Evolutionary conservation across 2,797 vertebrate species (phyloP).

Genomic region (Hippocampus kuda): DNA sequence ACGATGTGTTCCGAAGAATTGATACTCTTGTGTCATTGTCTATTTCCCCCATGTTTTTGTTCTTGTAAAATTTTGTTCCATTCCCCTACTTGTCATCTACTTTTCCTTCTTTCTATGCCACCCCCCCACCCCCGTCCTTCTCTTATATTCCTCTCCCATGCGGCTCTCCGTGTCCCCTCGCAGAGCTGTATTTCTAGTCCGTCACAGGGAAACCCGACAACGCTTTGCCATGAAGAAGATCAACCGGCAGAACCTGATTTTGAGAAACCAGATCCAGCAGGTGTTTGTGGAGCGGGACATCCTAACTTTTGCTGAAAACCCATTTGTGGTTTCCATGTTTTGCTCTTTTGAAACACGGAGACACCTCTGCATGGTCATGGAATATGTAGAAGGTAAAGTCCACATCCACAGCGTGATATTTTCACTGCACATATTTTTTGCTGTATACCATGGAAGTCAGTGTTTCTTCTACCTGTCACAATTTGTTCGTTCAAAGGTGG

Average conservation of each 20-base stretch:
- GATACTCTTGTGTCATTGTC: neutral
- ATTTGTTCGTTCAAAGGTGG: conserved; percentile 64
- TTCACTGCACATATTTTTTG: neutral
- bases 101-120: neutral
- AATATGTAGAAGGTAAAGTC: conserved; percentile 86
- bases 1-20: neutral
- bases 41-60: neutral
- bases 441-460: neutral
- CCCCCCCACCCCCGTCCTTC: neutral
- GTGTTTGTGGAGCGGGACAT: conserved; percentile 92
- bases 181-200: conserved; percentile 84
- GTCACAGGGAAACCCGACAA: conserved; percentile 83
- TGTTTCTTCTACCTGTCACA: neutral
- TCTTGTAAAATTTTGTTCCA: neutral
- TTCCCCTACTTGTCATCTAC: conserved; percentile 6
- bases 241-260: conserved; percentile 88
- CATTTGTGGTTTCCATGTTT: conserved; percentile 97
- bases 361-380: conserved; percentile 95
- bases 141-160: neutral
- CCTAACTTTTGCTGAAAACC: conserved; percentile 89
- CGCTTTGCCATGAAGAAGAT: conserved; percentile 96
- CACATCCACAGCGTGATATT: neutral
- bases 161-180: neutral
- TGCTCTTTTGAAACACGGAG: conserved; percentile 89
- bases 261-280: conserved; percentile 92